Conservation (phyloP, 1,140 invertebrate genomes). For the Colletes latitarsis region DNA sequence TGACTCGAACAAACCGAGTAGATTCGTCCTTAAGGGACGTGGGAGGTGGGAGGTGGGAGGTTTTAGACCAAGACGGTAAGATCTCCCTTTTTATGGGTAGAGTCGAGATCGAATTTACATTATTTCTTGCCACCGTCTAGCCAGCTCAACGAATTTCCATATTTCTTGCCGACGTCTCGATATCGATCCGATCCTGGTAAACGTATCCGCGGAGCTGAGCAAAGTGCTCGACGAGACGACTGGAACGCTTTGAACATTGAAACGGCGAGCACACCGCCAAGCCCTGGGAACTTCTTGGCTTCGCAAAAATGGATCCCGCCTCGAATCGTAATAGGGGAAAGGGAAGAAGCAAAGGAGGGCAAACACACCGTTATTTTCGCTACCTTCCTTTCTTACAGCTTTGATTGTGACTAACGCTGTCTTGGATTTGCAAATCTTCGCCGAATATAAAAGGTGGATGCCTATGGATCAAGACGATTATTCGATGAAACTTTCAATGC, state of each 20-base stretch:
- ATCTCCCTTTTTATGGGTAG: not conserved
- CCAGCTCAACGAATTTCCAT: constrained; percentile 19
- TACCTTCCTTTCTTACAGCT: not conserved
- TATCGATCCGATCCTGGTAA: constrained; percentile 21
- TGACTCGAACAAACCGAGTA: too few relatives aligned
- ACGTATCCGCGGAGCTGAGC: constrained; percentile 4
- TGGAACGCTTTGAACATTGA: constrained; percentile 2
- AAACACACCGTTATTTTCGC: constrained; percentile 10
- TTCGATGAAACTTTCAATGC: not conserved
- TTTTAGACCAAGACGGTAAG: not conserved
- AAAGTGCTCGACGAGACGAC: constrained; percentile 3
- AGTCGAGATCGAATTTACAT: constrained; percentile 16
- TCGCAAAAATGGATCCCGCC: constrained; percentile 11
- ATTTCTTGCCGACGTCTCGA: constrained; percentile 12
- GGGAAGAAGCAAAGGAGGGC: not conserved
- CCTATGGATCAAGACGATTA: not conserved
- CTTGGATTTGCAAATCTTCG: not conserved
- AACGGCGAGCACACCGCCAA: not conserved
- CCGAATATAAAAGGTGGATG: not conserved
- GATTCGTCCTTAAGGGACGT: too few relatives aligned
- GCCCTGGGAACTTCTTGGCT: constrained; percentile 7
- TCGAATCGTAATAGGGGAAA: constrained; percentile 12
- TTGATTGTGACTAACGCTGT: not conserved
- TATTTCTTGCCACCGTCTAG: constrained; percentile 24
- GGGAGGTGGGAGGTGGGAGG: too few relatives aligned